Percentiles rank a stretch among this genome's conserved stretches.
Evolutionary conservation across 2,113 vertebrate genomes (phyloP).

Genomic region (Corynorhinus townsendii): DNA sequence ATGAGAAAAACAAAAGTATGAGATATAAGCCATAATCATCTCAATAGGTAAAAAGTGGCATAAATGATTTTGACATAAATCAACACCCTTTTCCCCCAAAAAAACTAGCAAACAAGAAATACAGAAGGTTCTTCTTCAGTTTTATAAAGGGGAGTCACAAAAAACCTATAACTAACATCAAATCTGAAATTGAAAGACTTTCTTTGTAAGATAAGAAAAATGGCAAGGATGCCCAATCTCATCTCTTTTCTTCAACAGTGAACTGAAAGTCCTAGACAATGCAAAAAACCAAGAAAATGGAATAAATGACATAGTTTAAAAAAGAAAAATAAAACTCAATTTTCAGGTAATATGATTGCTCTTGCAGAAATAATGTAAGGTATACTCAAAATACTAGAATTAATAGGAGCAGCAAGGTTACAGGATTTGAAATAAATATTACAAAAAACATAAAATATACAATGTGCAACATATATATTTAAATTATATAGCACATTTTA

Average conservation of each 20-base stretch:
- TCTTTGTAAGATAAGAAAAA: neutral
- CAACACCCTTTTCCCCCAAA: neutral
- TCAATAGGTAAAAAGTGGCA: neutral
- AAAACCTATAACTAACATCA: neutral
- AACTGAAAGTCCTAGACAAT: neutral
- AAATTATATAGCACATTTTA: neutral
- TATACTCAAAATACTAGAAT: neutral
- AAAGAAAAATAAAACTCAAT: neutral
- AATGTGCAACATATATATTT: neutral
- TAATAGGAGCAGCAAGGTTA: neutral
- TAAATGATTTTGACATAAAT: neutral
- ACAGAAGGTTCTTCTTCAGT: neutral
- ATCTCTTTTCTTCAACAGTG: neutral
- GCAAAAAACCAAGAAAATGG: neutral
- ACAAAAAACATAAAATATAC: neutral
- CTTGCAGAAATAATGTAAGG: neutral
- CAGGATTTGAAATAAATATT: neutral
- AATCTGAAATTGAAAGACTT: neutral
- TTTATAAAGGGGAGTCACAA: neutral
- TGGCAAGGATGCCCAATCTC: neutral
- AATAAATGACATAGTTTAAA: neutral
- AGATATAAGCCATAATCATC: neutral
- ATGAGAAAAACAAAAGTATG: neutral
- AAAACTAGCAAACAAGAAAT: constrained; percentile 15
- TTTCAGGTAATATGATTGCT: neutral